Percentiles rank a stretch among this genome's conserved stretches.
These are phyloP conservation scores for Corythornis cristatus DNA, from an alignment of 2,113 vertebrate genomes.

Conservation along the genomic window DNA sequence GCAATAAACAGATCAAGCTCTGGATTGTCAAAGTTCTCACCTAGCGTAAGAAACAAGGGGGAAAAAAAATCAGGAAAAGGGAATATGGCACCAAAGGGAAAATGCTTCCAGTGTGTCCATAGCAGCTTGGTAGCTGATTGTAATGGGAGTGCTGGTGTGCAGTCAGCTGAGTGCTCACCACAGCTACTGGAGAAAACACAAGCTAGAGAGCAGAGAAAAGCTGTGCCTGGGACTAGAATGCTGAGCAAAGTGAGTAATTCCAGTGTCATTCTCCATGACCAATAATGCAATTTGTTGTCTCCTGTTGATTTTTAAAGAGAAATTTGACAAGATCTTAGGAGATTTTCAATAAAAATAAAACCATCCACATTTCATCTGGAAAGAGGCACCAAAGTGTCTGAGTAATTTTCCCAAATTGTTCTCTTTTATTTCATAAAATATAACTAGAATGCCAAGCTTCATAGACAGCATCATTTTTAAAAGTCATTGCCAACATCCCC, in stretches of 20 bases:
- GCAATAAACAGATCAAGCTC: background rate
- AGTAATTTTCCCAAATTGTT: background rate
- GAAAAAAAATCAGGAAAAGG: background rate
- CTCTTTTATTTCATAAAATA: background rate
- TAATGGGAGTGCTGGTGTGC: background rate
- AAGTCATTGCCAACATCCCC: background rate
- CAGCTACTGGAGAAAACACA: background rate
- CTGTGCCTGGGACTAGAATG: background rate
- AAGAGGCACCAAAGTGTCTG: background rate
- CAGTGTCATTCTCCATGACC: background rate
- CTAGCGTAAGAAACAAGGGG: background rate
- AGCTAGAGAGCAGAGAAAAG: background rate
- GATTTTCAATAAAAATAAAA: background rate
- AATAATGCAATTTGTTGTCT: background rate
- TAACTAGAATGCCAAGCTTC: background rate
- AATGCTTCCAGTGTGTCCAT: accelerated
- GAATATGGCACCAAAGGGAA: background rate
- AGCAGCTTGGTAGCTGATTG: background rate
- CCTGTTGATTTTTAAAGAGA: background rate
- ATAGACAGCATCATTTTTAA: background rate
- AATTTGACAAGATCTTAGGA: background rate
- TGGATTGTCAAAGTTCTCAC: background rate
- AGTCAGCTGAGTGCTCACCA: background rate
- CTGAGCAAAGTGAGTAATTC: background rate
- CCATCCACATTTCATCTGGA: background rate